Percentiles rank a stretch among this genome's conserved stretches.
phyloP scores from a whole-genome alignment of 2,797 vertebrate genomes.

The Pagetopsis macropterus region DNA sequence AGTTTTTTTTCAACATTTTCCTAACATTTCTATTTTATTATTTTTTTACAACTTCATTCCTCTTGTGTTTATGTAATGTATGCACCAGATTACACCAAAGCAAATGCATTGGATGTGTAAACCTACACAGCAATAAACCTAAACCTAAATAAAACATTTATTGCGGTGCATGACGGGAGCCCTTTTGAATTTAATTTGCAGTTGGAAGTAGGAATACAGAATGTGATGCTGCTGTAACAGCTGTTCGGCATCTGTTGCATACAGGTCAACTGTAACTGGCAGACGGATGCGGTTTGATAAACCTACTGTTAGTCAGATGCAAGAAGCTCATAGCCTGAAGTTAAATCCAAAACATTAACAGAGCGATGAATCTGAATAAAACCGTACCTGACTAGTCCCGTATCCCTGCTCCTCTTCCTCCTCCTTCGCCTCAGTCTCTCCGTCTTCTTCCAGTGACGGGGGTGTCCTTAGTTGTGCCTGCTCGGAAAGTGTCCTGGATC shows the following conservation, averaged over 20 bases:
- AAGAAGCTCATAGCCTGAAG: background rate
- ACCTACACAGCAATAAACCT: background rate
- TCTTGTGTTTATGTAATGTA: too few relatives aligned
- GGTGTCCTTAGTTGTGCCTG: conserved; percentile 63
- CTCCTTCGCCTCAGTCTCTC: conserved; percentile 49
- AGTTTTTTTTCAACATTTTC: too few relatives aligned
- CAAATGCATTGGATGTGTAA: background rate
- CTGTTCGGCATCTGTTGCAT: background rate
- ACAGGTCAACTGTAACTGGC: background rate
- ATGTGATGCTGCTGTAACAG: background rate
- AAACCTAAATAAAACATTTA: too few relatives aligned
- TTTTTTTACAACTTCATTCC: too few relatives aligned
- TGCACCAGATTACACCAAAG: background rate
- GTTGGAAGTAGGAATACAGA: background rate
- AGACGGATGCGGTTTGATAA: too few relatives aligned
- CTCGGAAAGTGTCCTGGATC: conserved; percentile 79
- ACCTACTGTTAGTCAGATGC: background rate
- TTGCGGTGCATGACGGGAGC: background rate
- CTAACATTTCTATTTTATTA: too few relatives aligned
- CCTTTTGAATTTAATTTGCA: conserved; percentile 1
- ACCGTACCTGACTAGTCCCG: conserved; percentile 48
- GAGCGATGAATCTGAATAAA: background rate
- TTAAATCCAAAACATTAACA: background rate
- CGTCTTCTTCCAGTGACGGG: conserved; percentile 54
- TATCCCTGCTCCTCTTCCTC: conserved; percentile 51